Evolutionary conservation across 2,888 invertebrate species (phyloP), one percentile per base, ranked within the genome.

Genomic region (Chromoteleia sp.): DNA sequence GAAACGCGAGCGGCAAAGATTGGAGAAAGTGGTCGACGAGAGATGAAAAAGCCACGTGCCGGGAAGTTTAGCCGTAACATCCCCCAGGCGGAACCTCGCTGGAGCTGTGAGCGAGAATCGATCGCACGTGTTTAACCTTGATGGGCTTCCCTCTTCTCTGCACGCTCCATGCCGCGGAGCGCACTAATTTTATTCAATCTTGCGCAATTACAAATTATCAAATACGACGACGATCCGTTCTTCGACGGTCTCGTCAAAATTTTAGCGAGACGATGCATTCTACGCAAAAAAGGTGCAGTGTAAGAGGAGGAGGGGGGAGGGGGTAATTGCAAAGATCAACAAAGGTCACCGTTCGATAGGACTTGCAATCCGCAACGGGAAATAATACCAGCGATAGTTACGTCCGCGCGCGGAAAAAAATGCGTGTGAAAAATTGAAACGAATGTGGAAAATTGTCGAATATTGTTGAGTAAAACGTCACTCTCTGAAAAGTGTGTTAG

Each of bases 51-150:
- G 80, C 71, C 70, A 80, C 70, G 74, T 65, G 70, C 56, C 29
- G 54, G 45, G 39, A 73, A 82, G 68, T 70, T 75, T 48, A 52
- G 74, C 63, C 50, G 61, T 39, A 65, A 79, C 76, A 73, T 81
- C 73, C 83, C 80, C 83, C 75, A 77, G 75, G 82, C 83, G 48
- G 73, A 67, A 54, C 63, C 78, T 76, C 68, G 78, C 81, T 59
- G 77, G 65, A 71, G 82, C 75, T 83, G 61, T 56, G 79, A 61
- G 77, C 84, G 83, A 84, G 85, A 87, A 87, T 87, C 87, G 85
- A 86, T 87, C 79, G 85, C 84, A 84, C 85, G 82, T 86, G 86
- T 84, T 84, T 85, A 86, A 87, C 86, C 87, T 86, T 87, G 85
- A 83, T 73, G 70, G 43, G 68, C 68, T 68, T 76, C 52, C 78